A percentile compares a stretch with the other conserved stretches of the same genome.
phyloP scores from a whole-genome alignment of 2,888 invertebrate genomes.

The Phaonia tiefii region DNA sequence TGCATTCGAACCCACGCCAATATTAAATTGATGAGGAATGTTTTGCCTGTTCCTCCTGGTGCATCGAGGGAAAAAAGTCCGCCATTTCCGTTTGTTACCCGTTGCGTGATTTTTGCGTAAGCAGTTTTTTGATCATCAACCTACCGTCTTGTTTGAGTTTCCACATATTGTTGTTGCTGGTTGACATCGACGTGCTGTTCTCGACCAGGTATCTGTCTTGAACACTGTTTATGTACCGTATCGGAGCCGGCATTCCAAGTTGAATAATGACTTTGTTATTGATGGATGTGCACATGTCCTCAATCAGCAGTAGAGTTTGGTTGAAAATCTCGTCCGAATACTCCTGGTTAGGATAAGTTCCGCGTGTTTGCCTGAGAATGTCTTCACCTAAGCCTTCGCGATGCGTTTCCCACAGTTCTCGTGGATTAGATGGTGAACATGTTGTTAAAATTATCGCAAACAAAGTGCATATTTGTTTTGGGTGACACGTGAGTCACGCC shows the following conservation, averaged over 20 bases:
- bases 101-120: no score
- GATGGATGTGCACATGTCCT: slow-evolving; percentile 38
- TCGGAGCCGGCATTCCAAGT: slow-evolving; percentile 1
- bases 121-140: no score
- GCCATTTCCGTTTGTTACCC: no score
- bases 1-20: no score
- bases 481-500: slow-evolving; percentile 15
- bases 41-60: no score
- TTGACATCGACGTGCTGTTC: no score
- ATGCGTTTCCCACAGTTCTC: slow-evolving; percentile 40
- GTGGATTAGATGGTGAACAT: slow-evolving; percentile 34
- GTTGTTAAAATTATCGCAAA: slow-evolving; percentile 33
- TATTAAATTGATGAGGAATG: no score
- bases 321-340: slow-evolving; percentile 30
- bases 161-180: no score
- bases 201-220: slow-evolving; percentile 45
- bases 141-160: no score
- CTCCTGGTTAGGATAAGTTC: slow-evolving; percentile 27
- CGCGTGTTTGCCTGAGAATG: slow-evolving; percentile 11
- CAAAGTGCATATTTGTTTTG: slow-evolving; percentile 41
- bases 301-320: slow-evolving; percentile 33
- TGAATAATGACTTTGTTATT: slow-evolving; percentile 34
- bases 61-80: no score
- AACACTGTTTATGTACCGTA: slow-evolving; percentile 17
- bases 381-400: slow-evolving; percentile 27